phyloP scores from a whole-genome alignment of 2,888 invertebrate genomes.

The Chrysomela aeneicollis region DNA sequence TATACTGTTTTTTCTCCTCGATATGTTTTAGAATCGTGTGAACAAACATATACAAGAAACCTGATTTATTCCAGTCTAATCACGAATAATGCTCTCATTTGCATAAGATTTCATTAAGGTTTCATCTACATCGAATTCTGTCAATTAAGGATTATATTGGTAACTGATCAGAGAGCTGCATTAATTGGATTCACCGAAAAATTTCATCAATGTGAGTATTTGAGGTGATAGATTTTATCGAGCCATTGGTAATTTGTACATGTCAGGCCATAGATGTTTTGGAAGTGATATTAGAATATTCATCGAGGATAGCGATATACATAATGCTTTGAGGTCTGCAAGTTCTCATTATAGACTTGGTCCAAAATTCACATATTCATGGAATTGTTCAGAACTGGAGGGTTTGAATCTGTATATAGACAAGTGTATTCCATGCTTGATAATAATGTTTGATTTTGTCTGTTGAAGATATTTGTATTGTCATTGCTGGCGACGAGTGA shows the following conservation, averaged over 20 bases:
- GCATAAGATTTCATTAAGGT: background rate
- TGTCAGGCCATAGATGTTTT: slow-evolving; percentile 12
- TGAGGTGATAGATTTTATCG: slow-evolving; percentile 28
- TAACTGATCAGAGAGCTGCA: background rate
- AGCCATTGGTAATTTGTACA: slow-evolving; percentile 23
- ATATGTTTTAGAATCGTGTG: background rate
- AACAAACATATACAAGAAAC: background rate
- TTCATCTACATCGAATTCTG: background rate
- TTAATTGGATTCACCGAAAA: slow-evolving; percentile 8
- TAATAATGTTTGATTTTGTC: too few relatives aligned
- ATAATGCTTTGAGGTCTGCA: too few relatives aligned
- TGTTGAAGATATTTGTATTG: background rate
- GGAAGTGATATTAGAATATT: background rate
- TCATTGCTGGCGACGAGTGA: background rate
- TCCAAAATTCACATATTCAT: too few relatives aligned
- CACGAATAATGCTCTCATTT: slow-evolving; percentile 1
- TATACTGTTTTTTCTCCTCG: background rate
- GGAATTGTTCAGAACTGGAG: too few relatives aligned
- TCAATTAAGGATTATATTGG: slow-evolving; percentile 7
- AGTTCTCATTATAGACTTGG: too few relatives aligned
- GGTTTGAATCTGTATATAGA: too few relatives aligned
- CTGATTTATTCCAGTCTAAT: slow-evolving; percentile 6
- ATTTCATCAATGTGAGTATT: slow-evolving; percentile 24
- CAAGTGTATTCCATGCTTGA: too few relatives aligned
- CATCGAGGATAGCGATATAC: background rate